phyloP scores from a whole-genome alignment of 2,113 vertebrate species.

The Chloebia gouldiae region DNA sequence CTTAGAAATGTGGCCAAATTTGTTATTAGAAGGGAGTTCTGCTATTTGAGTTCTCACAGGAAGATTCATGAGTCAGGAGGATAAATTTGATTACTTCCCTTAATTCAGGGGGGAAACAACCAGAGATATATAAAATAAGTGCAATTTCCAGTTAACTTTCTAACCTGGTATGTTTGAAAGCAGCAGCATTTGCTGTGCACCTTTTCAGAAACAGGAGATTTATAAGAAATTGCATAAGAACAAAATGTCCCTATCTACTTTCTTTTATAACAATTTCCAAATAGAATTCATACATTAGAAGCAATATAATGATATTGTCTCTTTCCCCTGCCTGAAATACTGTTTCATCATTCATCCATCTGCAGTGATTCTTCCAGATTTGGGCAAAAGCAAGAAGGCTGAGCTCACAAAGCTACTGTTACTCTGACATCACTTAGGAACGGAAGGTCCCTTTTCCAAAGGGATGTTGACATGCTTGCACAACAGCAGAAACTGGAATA shows the following conservation, averaged over 20 bases:
- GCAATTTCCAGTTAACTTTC: background rate
- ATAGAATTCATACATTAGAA: background rate
- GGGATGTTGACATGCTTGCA: background rate
- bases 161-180: background rate
- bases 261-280: background rate
- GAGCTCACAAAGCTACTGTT: slow-evolving; percentile 11
- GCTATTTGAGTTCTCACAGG: background rate
- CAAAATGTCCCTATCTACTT: background rate
- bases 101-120: background rate
- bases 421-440: background rate
- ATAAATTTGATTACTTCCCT: background rate
- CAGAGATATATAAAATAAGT: background rate
- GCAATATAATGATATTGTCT: fast-evolving
- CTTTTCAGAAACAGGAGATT: background rate
- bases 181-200: background rate
- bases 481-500: background rate
- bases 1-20: slow-evolving; percentile 8
- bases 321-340: background rate
- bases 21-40: slow-evolving; percentile 5
- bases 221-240: background rate
- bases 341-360: background rate
- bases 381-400: background rate
- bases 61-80: background rate
- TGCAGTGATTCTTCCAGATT: background rate
- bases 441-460: background rate